Evolutionary conservation across 2,888 invertebrate species (phyloP), one percentile per base, ranked within the genome.

Genomic region (Meandrusa payeni): DNA sequence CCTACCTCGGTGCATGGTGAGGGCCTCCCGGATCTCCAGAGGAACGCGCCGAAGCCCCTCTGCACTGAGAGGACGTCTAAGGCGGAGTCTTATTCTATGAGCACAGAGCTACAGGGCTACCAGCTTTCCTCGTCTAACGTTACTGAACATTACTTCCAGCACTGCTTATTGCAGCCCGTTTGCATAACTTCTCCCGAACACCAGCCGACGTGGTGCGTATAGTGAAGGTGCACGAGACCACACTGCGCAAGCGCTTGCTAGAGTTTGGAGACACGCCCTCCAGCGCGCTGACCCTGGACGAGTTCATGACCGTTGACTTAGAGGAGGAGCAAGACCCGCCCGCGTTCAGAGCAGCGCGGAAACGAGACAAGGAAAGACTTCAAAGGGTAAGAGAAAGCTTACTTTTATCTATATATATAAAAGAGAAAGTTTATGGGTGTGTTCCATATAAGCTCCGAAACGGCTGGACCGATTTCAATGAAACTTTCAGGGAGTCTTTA

Each of bases 201-300:
- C 92, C 96, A 3, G 85, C 91, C 26, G 97, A 99, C 69, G 93
- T 99, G 33, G 94, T 98, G 7, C 94, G 95, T 68, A 96, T 98
- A 60, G 98, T 98, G 0, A 97, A 97, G 83, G 97, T 98, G 7
- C 97, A 98, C 67, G 97, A 98, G 76, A 93, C 95, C 0, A 98
- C 98, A 0, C 85, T 98, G 23, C 90, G 96, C 41, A 98, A 97
- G 88, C 91, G 95, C 46, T 88, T 99, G 23, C 90, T 94, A 15
- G 99, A 99, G 83, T 99, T 99, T 75, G 97, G 97, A 0, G 97
- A 97, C 58, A 99, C 99, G 0, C 97, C 99, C 0, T 97, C 98
- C 5, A 97, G 98, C 64, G 93, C 94, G 4, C 85, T 99, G 38
- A 98, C 99, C 0, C 87, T 98, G 13, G 98, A 99, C 57, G 98